Evolutionary conservation across 2,113 vertebrate genomes (phyloP), one percentile per base, ranked within the genome.

Genomic region (Petaurus breviceps): DNA sequence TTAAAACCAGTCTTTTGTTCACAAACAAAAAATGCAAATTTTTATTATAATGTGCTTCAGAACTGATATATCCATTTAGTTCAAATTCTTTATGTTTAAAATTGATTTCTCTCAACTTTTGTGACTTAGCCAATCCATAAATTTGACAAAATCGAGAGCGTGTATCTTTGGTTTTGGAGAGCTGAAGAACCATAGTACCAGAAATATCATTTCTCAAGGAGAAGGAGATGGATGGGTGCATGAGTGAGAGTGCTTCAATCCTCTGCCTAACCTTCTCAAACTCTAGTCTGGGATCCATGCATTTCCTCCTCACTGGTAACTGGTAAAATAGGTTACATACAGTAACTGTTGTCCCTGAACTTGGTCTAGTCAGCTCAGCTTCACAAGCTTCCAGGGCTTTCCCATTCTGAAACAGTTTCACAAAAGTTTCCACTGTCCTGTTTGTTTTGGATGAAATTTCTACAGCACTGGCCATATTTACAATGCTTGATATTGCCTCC

Each of bases 121-220:
- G 99, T 2, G 99, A 99, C 96, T 98, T 99, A 26, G 97, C 96
- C 28, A 99, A 96, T 68, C 99, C 98, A 97, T 99, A 99, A 92
- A 99, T 99, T 97, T 99, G 99, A 96, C 99, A 98, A 97, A 99
- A 99, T n/a, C 99, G 98, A 95, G 99, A 99, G 95, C 99, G 98
- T 0, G 98, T 98, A 95, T 99, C 99, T 97, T 98, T 99, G 52
- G 99, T 99, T 98, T 99, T 99, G 1, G 99, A 97, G 25, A 99
- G 99, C 95, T 99, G 99, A 97, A 99, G 99, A 97, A 99, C 97
- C 99, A 99, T 99, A 93, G 99, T 98, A 93, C 98, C 99, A 23
- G 99, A 99, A 96, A 98, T 95, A 51, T 99, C 99, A 0, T 99
- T 99, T 97, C 99, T 99, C 97, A 99, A 97, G 55, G 99, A 99